These are phyloP conservation scores for Chrysolina americana DNA, from an alignment of 2,888 invertebrate genomes.

Conservation along the genomic window DNA sequence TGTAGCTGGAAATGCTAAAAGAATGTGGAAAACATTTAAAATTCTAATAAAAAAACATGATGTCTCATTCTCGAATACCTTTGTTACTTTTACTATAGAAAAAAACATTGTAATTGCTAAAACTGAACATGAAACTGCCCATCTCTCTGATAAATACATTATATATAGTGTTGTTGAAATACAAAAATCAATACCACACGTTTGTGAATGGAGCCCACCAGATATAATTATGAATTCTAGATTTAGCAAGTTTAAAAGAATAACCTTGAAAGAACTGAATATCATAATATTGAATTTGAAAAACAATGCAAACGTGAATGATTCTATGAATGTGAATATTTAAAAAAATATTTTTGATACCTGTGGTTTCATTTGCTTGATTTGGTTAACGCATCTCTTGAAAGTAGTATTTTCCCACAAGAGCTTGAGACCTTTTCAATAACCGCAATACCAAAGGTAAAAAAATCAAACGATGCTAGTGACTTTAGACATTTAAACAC, in stretches of 20 bases:
- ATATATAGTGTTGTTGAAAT: conserved; percentile 10
- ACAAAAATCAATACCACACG: conserved; percentile 18
- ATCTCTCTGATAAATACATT: background rate
- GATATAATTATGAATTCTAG: too few species aligned
- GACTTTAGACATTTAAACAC: too few species aligned
- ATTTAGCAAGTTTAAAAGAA: conserved; percentile 7
- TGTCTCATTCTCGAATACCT: conserved; percentile 19
- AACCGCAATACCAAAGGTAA: too few species aligned
- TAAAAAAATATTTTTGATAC: conserved; percentile 4
- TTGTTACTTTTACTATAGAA: conserved; percentile 18
- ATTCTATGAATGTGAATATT: background rate
- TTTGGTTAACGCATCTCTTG: too few species aligned
- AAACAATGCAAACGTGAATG: too few species aligned
- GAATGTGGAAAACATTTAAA: too few species aligned
- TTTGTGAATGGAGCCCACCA: too few species aligned
- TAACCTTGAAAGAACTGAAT: conserved; percentile 6
- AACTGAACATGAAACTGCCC: conserved; percentile 10
- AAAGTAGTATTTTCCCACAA: too few species aligned
- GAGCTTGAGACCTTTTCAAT: too few species aligned
- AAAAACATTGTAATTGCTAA: conserved; percentile 10
- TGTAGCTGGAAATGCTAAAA: conserved; percentile 11
- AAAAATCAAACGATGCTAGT: background rate
- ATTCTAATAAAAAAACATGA: conserved; percentile 3
- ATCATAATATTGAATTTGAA: too few species aligned
- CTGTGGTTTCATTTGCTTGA: conserved; percentile 12